Base-by-base conservation (phyloP, 2,888 invertebrate genomes). In the Agriopis marginaria region DNA sequence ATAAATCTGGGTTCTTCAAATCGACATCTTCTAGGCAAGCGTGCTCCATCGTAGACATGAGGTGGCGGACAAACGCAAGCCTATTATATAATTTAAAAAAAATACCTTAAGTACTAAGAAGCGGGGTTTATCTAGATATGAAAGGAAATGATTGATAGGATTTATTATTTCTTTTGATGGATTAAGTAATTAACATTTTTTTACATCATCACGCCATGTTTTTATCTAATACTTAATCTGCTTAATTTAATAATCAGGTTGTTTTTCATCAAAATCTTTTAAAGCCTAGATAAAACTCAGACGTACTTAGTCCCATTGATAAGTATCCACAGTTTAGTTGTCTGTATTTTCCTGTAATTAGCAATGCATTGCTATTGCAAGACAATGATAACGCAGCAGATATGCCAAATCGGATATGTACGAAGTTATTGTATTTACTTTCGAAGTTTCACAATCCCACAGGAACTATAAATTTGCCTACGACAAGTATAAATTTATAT, bases 121-220 rank as follows among this genome's bases (percentile, higher is more conserved):
- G 40, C 7, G 11, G 17, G 9, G 8, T 44, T 56, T 56, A 56
- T 56, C 56, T 44, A 17, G 44, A 49, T 14, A 3, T 8, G 23
- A 23, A 32, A 17, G 23, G 45, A 58, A 58, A 56, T 56, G 7
- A n/a, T 56, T 23, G 11, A 45, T 12, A 58, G 23, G 45, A 58
- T 32, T 5, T 32, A 32, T 58, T 58, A 58, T 23, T 12, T 45
- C 7, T 32, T 58, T 58, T 58, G 47, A 58, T 58, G 58, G 12
- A 58, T 58, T 58, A 58, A 32, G 45, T 45, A 58, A 58, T 58
- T 58, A 58, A 58, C 45, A 58, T 58, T 45, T 45, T n/a, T 58
- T 58, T 45, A 23, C 32, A 47, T 47, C 23, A 58, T 58, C 58
- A 45, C 45, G 58, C 58, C 58, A 58, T 58, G 23, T 58, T 58